These are phyloP conservation scores for Rousettus leschenaultii DNA, from an alignment of 2,113 vertebrate species.

Conservation along the genomic window DNA sequence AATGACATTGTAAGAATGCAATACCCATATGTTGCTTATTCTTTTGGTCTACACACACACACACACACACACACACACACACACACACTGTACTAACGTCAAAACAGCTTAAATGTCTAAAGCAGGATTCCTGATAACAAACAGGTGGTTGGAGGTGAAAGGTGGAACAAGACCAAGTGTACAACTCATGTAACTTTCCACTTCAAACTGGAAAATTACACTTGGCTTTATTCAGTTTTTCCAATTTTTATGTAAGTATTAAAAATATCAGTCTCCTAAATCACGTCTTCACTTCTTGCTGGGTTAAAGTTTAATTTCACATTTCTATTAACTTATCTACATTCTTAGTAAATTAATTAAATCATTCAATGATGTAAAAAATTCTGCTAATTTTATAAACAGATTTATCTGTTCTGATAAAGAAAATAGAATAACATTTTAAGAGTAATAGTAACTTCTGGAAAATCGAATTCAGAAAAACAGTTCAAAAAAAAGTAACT, in stretches of 20 bases:
- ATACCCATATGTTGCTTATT: not conserved
- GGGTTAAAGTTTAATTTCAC: slow-evolving; percentile 26
- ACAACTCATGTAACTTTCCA: slow-evolving; percentile 61
- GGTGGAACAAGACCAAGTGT: not conserved
- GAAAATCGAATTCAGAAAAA: not conserved
- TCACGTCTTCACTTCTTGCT: not conserved
- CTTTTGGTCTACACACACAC: not conserved
- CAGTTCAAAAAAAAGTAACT: not conserved
- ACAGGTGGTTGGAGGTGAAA: not conserved
- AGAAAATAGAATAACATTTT: not conserved
- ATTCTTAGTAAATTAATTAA: not conserved
- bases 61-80: not conserved
- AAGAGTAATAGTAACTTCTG: not conserved
- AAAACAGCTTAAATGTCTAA: slow-evolving; percentile 48
- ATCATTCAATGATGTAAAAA: not conserved
- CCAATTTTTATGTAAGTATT: slow-evolving; percentile 22
- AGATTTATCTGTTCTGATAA: not conserved
- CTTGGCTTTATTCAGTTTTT: slow-evolving; percentile 41
- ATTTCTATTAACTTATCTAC: not conserved
- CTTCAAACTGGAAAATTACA: slow-evolving; percentile 64
- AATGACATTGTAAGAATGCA: not conserved
- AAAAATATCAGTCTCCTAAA: slow-evolving; percentile 27
- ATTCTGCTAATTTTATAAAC: not conserved
- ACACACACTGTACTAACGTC: not conserved
- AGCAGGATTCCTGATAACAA: slow-evolving; percentile 17